Percentiles rank a stretch among this genome's conserved stretches.
These are phyloP conservation scores for Hyperoodon ampullatus DNA, from an alignment of 2,113 vertebrate genomes.

Conservation along the genomic window DNA sequence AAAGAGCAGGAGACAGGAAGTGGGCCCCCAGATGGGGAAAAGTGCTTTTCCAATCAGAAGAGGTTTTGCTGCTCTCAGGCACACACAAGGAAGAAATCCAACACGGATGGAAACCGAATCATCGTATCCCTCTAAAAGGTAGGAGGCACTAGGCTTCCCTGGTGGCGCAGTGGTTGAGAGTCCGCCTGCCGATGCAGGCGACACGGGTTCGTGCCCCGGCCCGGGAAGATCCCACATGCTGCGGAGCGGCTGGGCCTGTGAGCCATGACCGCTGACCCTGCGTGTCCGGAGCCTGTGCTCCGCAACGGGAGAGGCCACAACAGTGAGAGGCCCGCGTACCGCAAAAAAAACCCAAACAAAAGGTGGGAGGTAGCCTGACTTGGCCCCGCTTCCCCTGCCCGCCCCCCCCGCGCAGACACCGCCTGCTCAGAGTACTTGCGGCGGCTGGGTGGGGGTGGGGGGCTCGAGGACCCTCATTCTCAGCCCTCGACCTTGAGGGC, in stretches of 20 bases:
- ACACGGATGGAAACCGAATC: fast-evolving
- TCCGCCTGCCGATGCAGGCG: no score
- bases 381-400: not conserved
- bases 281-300: no score
- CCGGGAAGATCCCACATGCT: no score
- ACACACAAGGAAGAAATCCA: fast-evolving
- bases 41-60: not conserved
- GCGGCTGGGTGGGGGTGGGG: no score
- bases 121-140: fast-evolving
- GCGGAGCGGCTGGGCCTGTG: no score
- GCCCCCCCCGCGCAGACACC: not conserved
- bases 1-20: not conserved
- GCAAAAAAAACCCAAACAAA: no score
- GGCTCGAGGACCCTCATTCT: not conserved
- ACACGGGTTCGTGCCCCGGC: no score
- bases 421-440: not conserved
- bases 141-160: not conserved
- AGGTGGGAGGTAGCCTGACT: not conserved
- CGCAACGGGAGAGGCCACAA: no score
- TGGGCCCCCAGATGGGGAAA: not conserved
- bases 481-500: not conserved
- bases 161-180: no score
- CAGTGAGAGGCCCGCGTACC: no score
- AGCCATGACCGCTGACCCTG: no score
- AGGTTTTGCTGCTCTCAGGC: fast-evolving